Evolutionary conservation across 2,113 vertebrate genomes (phyloP).

Genomic region (Zosterops japonicus): DNA sequence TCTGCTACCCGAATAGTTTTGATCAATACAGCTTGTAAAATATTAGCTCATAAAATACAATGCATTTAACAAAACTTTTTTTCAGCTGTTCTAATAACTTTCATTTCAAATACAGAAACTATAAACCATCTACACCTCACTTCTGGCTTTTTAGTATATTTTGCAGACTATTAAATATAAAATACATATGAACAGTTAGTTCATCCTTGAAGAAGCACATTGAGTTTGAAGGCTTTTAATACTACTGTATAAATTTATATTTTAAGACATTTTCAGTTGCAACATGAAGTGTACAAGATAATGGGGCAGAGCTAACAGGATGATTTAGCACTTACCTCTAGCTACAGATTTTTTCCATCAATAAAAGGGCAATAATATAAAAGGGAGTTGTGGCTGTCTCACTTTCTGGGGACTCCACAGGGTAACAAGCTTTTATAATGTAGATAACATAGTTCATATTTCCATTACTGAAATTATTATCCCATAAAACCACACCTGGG

Average conservation of each 20-base stretch:
- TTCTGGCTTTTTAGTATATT: not conserved
- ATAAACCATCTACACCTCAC: not conserved
- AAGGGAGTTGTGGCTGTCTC: not conserved
- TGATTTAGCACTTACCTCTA: conserved; percentile 57
- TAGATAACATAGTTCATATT: not conserved
- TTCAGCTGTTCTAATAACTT: conserved; percentile 8
- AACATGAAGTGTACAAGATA: conserved; percentile 49
- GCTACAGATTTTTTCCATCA: conserved; percentile 14
- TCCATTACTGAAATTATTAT: conserved; percentile 35
- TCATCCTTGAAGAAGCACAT: conserved; percentile 64
- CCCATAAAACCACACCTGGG: not conserved
- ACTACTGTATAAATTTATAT: conserved; percentile 49
- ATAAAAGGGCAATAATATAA: conserved; percentile 17
- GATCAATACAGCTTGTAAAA: conserved; percentile 24
- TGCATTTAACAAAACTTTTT: conserved; percentile 32
- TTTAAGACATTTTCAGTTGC: conserved; percentile 55
- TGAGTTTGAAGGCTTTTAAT: conserved; percentile 63
- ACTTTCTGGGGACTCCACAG: not conserved
- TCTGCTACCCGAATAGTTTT: conserved; percentile 33
- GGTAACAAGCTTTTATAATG: not conserved
- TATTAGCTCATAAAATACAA: conserved; percentile 33
- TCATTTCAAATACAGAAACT: not conserved
- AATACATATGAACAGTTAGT: conserved; percentile 12
- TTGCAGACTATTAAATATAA: conserved; percentile 24
- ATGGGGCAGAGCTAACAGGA: conserved; percentile 42